Evolutionary conservation across 2,113 vertebrate species (phyloP), one percentile per base, ranked within the genome.

Genomic region (Poecilia latipinna): DNA sequence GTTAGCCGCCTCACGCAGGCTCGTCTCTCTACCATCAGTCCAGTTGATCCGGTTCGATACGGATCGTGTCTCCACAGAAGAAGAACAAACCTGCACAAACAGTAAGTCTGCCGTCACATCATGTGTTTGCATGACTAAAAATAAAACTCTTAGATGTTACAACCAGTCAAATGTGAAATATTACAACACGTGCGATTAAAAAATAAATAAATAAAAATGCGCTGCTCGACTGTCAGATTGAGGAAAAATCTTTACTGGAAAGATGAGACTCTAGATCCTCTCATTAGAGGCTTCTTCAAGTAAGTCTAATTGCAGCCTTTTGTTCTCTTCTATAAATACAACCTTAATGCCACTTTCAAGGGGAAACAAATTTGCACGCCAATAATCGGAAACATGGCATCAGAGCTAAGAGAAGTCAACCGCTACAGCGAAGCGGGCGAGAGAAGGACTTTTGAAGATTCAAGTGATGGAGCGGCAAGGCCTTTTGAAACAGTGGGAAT

Each of bases 241-340:
- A 57, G 51, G 7, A 42, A 48, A 66, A 26, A 57, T 62, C 17
- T 3, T 0, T 70, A 4, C 26, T 68, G 17, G 68, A 37, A 60
- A 68, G 24, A 42, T 74, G 15, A 54, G 37, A 54, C 37, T 78
- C 26, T 19, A 61, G 57, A 35, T 51, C 32, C 29, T 13, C 71
- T 73, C 31, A 54, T 68, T 33, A 67, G 19, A 74, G 66, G 72
- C 48, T 65, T 74, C 37, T 35, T 71, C 48, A 72, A 39, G 69
- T 75, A 65, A 70, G 65, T 66, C 72, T 70, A 66, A 57, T 32
- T 35, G 51, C 51, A 70, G 72, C 28, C 51, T 70, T 57, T 60
- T 31, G 29, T 61, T 66, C 35, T 7, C 28, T 35, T 32, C 32
- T 33, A 60, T 68, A 54, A 64, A 65, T 64, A 60, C 12, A 33